Base-by-base conservation (phyloP, 2,888 invertebrate species). In the Lucinisca nassula region DNA sequence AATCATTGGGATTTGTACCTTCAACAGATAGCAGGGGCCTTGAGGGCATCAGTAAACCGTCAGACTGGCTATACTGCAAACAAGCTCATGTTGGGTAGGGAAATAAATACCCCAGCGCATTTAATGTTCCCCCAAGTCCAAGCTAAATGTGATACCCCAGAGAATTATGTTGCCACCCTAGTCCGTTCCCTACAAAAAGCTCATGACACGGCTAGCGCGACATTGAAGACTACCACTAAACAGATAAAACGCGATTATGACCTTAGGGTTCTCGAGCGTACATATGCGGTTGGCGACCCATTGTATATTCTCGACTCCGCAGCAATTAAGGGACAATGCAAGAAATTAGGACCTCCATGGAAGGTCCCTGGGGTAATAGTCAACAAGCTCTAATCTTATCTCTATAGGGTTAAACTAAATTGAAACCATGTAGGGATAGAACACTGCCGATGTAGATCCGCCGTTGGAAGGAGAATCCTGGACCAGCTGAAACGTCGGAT, bases 201-300 rank as follows among this genome's bases (percentile, higher is more conserved):
- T n/a, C 84, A 84, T 55, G 75, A 73, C 10, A 45, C 27, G 1
- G 84, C 84, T 30, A 55, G 84, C 30, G 10, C 21, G 4, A 61
- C 49, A 6, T 55, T 84, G 27, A 55, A 84, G 30, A 45, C 79
- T n/a, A n/a, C 58, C 0, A 40, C 24, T 6, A 61, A 74, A 21
- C 35, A 35, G 0, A 79, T 80, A 80, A 84, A 84, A n/a, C 51
- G 70, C 10, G 61, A 79, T 35, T 84, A 84, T 51, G 84, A 84
- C 58, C 58, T 80, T 2, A 27, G 67, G 12, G 14, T 75, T 21
- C 72, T 73, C 17, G 10, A 74, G 74, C 0, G 51, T 6, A 24
- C 80, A 32, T 84, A 61, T 37, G 75, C 30, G 24, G 84, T 40
- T 14, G 45, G 45, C 17, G 79, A 79, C 27, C n/a, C 55, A 21